phyloP scores from a whole-genome alignment of 92 coral and sea anemone genomes.

The Chrysogorgia sp. region DNA sequence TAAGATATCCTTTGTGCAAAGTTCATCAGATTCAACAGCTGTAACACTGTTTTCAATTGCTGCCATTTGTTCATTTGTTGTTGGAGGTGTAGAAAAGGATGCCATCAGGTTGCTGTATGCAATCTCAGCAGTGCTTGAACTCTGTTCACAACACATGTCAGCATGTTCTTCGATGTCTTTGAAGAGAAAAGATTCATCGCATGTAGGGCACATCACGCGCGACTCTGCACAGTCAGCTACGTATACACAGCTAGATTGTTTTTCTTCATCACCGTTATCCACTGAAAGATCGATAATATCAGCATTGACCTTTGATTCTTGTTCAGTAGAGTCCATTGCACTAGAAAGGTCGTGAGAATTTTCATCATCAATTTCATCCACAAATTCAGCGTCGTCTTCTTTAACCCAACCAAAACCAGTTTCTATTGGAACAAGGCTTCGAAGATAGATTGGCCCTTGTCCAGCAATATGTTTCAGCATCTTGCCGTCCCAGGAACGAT shows the following conservation, averaged over 20 bases:
- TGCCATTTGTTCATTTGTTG: no score
- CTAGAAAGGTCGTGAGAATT: no score
- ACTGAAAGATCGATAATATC: not conserved
- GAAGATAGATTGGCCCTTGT: conserved; percentile 9
- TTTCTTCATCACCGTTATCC: not conserved
- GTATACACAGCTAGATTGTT: not conserved
- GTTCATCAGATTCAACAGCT: not conserved
- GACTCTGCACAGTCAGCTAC: not conserved
- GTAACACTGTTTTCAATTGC: conserved; percentile 12
- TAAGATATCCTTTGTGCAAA: conserved; percentile 34
- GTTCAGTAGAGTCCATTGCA: no score
- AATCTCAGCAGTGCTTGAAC: no score
- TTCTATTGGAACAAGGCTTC: conserved; percentile 5
- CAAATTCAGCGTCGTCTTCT: conserved; percentile 14
- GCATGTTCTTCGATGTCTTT: conserved; percentile 46
- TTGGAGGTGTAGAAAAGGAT: conserved; percentile 39
- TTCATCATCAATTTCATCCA: conserved; percentile 1
- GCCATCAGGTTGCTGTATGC: conserved; percentile 44
- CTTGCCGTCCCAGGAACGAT: not conserved
- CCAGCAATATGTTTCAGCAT: conserved; percentile 11
- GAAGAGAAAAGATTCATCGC: conserved; percentile 38
- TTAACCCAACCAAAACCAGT: conserved; percentile 11
- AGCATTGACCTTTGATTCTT: not conserved
- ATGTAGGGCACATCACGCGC: conserved; percentile 56
- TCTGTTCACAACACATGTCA: conserved; percentile 48